phyloP scores from a whole-genome alignment of 2,113 vertebrate genomes.

The Larimichthys polyactis region DNA sequence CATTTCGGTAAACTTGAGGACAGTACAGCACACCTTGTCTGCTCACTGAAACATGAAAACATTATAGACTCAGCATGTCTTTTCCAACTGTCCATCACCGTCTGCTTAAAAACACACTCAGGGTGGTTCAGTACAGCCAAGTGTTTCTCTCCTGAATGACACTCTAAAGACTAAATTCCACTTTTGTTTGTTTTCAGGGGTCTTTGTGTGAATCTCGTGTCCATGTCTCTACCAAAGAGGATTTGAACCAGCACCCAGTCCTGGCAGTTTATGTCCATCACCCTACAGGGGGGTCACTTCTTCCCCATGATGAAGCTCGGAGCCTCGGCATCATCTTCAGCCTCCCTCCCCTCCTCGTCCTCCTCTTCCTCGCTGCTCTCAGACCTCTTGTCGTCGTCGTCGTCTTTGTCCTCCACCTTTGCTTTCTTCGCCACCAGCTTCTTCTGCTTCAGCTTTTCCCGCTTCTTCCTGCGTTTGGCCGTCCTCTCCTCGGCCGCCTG shows the following conservation, averaged over 20 bases:
- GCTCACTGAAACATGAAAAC: neutral
- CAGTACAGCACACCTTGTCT: neutral
- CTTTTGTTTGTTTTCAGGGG: neutral
- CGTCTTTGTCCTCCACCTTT: slow-evolving; percentile 66
- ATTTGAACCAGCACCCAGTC: neutral
- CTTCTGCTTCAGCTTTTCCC: slow-evolving; percentile 82
- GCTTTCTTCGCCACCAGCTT: slow-evolving; percentile 80
- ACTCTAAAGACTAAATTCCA: neutral
- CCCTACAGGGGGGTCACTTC: slow-evolving; percentile 64
- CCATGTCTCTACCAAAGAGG: neutral
- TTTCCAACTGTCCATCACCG: neutral
- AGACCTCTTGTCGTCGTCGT: slow-evolving; percentile 24
- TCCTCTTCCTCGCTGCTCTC: slow-evolving; percentile 63
- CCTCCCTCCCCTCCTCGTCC: slow-evolving; percentile 65
- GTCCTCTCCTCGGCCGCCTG: slow-evolving; percentile 90
- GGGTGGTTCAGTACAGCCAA: neutral
- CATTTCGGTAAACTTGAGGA: neutral
- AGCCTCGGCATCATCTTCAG: slow-evolving; percentile 83
- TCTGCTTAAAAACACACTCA: neutral
- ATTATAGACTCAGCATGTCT: neutral
- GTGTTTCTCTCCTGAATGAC: neutral
- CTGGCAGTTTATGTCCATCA: neutral
- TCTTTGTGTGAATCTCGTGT: neutral
- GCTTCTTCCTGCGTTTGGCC: slow-evolving; percentile 93
- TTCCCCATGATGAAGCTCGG: slow-evolving; percentile 87